These are phyloP conservation scores for Crotalus viridis DNA, from an alignment of 2,113 vertebrate genomes.

Conservation along the genomic window DNA sequence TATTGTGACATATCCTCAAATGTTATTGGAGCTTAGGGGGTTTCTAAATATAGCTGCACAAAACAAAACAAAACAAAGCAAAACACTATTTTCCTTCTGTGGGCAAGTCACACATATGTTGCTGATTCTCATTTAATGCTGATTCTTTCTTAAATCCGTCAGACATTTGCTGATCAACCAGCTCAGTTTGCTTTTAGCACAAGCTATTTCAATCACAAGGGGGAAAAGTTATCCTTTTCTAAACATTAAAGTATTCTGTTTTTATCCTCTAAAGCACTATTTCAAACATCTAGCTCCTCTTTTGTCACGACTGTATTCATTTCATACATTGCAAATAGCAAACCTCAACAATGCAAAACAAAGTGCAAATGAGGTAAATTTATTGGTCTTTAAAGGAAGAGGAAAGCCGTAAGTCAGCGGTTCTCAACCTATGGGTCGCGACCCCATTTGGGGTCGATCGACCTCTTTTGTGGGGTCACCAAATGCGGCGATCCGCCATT, in stretches of 20 bases:
- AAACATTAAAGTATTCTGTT: background rate
- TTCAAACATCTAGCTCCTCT: background rate
- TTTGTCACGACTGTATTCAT: background rate
- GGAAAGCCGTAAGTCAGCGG: background rate
- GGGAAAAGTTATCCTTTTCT: background rate
- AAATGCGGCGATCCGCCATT: too few relatives aligned
- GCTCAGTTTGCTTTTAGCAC: background rate
- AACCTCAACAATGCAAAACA: background rate
- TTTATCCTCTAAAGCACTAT: background rate
- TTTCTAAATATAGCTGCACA: background rate
- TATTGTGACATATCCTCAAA: background rate
- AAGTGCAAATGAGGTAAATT: background rate
- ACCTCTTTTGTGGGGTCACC: too few relatives aligned
- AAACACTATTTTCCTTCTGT: background rate
- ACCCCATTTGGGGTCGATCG: too few relatives aligned
- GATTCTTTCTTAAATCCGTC: background rate
- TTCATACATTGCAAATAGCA: background rate
- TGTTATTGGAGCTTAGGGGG: background rate
- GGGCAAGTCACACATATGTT: background rate
- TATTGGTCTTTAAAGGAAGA: background rate
- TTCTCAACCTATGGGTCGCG: too few relatives aligned
- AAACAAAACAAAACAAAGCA: background rate
- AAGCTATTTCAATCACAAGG: background rate
- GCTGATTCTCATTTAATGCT: background rate
- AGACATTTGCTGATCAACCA: constrained; percentile 1